Evolutionary conservation across 2,113 vertebrate species (phyloP).

Genomic region (Mesocricetus auratus): DNA sequence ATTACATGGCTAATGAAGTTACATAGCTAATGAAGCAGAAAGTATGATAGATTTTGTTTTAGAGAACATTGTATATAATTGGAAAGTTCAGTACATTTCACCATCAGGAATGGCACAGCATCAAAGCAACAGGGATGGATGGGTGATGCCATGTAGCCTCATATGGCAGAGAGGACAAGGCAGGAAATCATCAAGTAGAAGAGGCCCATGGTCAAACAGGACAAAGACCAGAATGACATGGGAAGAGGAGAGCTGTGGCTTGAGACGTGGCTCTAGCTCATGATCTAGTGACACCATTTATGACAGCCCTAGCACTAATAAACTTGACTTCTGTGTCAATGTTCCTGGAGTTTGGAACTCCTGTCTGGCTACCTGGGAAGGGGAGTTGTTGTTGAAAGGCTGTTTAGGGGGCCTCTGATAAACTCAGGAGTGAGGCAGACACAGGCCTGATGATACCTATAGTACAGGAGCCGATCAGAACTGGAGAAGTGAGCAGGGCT

Average conservation of each 20-base stretch:
- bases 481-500: background rate
- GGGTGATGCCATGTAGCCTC: background rate
- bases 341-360: background rate
- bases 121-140: background rate
- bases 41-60: background rate
- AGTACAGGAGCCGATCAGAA: background rate
- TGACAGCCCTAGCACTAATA: background rate
- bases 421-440: background rate
- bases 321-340: background rate
- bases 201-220: background rate
- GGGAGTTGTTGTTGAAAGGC: background rate
- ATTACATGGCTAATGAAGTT: background rate
- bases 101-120: background rate
- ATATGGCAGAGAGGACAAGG: background rate
- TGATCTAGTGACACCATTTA: background rate
- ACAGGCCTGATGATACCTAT: background rate
- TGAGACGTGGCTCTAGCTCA: background rate
- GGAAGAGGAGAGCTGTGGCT: background rate
- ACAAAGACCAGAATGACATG: background rate
- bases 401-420: background rate
- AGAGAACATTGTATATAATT: background rate
- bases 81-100: background rate
- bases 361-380: background rate
- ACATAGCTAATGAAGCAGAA: background rate
- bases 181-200: background rate